Conservation (phyloP, 2,113 vertebrate genomes). For the Sphyrna mokarran region DNA sequence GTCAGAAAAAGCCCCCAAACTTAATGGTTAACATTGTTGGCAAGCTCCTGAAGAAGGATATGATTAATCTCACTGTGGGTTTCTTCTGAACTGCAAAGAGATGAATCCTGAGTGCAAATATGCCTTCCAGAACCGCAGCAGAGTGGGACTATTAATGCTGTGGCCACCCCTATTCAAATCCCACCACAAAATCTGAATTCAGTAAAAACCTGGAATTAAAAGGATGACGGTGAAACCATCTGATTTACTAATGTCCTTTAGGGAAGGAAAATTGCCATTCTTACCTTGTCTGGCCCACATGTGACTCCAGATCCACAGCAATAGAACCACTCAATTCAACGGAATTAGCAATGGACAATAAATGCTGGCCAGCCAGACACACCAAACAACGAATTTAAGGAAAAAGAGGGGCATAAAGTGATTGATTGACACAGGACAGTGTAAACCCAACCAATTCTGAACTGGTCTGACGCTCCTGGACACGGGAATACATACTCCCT, state of each 20-base stretch:
- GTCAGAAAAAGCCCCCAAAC: background rate
- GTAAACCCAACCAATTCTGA: background rate
- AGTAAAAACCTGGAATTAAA: too few relatives aligned
- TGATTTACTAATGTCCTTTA: too few relatives aligned
- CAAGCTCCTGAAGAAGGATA: background rate
- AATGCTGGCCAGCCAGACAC: too few relatives aligned
- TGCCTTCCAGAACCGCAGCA: background rate
- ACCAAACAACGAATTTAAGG: too few relatives aligned
- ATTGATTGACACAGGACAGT: background rate
- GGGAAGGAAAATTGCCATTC: too few relatives aligned
- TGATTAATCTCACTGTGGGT: background rate
- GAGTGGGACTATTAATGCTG: background rate
- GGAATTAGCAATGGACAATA: too few relatives aligned
- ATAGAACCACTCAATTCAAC: too few relatives aligned
- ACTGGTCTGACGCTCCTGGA: background rate
- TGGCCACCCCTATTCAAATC: too few relatives aligned
- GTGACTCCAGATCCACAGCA: too few relatives aligned
- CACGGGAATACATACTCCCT: background rate
- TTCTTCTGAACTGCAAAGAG: background rate
- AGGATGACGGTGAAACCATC: too few relatives aligned
- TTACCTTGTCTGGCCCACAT: too few relatives aligned
- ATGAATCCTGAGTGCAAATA: background rate
- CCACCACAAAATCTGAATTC: too few relatives aligned
- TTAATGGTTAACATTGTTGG: background rate
- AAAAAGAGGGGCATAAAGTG: background rate